Evolutionary conservation across 2,888 invertebrate species (phyloP).

Genomic region (Drosophila cognata): DNA sequence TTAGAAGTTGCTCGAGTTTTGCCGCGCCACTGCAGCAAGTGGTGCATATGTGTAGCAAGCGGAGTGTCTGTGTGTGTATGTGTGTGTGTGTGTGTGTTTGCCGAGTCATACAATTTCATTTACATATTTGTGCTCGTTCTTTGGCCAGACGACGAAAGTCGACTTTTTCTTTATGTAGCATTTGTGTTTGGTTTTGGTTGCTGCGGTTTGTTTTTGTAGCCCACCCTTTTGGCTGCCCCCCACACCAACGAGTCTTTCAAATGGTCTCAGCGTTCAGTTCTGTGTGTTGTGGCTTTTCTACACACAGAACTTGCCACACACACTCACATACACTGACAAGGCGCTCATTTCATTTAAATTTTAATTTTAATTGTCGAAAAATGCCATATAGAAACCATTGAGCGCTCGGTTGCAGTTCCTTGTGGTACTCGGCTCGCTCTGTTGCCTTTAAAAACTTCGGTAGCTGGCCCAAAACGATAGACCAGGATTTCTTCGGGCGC

Average conservation of each 20-base stretch:
- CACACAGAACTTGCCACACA: conserved; percentile 48
- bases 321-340: conserved; percentile 18
- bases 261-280: conserved; percentile 3
- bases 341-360: conserved; percentile 74
- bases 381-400: conserved; percentile 69
- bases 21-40: conserved; percentile 61
- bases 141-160: conserved; percentile 65
- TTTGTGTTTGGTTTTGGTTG: conserved; percentile 78
- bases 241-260: neutral
- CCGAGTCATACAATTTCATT: conserved; percentile 77
- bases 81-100: conserved; percentile 49
- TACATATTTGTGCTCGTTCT: conserved; percentile 75
- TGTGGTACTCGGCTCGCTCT: conserved; percentile 36
- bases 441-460: conserved; percentile 53
- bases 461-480: conserved; percentile 22
- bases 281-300: conserved; percentile 72
- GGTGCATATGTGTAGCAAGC: conserved; percentile 39
- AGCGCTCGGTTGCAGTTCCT: conserved; percentile 51
- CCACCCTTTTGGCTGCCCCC: conserved; percentile 8
- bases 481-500: conserved; percentile 39
- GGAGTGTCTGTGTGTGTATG: conserved; percentile 15
- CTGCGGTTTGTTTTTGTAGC: conserved; percentile 74
- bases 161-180: conserved; percentile 79
- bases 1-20: conserved; percentile 65
- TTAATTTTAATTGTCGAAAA: conserved; percentile 81